A percentile compares a stretch with the other conserved stretches of the same genome.
These are phyloP conservation scores for Colossoma macropomum DNA, from an alignment of 2,113 vertebrate genomes.

Conservation along the genomic window DNA sequence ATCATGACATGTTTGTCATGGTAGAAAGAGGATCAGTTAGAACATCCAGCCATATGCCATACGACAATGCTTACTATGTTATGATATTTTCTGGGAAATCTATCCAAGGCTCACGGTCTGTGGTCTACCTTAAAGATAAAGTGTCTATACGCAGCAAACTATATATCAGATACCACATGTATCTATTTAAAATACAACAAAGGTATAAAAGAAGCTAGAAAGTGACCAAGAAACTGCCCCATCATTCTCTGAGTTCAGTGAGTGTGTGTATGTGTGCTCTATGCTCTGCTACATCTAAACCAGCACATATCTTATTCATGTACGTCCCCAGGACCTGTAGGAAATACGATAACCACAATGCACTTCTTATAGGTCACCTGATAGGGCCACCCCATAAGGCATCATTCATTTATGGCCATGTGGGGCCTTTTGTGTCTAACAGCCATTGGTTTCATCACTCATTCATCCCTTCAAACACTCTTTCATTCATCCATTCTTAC, in stretches of 20 bases:
- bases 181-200: background rate
- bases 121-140: background rate
- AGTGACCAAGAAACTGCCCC: background rate
- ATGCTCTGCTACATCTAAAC: background rate
- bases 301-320: constrained; percentile 57
- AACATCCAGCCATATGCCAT: background rate
- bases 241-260: background rate
- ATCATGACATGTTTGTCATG: too few species aligned
- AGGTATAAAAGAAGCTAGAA: background rate
- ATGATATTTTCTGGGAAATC: too few species aligned
- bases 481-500: constrained; percentile 37
- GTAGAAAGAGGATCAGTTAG: background rate
- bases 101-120: background rate
- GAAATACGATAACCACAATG: constrained; percentile 48
- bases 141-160: background rate
- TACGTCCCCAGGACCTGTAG: background rate
- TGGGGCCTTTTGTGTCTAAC: background rate
- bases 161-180: background rate
- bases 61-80: too few species aligned
- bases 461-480: constrained; percentile 29
- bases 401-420: constrained; percentile 10
- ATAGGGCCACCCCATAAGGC: constrained; percentile 34
- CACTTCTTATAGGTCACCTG: constrained; percentile 14
- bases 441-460: constrained; percentile 32
- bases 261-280: background rate